Conservation (phyloP, 2,797 vertebrate species). For the Echeneis naucrates region DNA sequence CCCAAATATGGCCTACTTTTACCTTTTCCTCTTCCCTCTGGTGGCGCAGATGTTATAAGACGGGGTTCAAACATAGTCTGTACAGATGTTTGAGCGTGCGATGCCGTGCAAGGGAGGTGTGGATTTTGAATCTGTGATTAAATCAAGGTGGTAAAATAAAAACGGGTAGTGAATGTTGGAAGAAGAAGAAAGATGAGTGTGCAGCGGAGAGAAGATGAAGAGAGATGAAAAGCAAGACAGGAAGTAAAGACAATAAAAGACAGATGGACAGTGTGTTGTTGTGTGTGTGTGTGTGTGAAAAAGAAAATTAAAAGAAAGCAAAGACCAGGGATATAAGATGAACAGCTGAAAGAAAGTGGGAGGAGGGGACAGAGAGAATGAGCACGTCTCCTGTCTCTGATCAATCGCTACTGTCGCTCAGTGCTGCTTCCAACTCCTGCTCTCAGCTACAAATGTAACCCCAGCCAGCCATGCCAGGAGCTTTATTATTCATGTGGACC, state of each 20-base stretch:
- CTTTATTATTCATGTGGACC: conserved; percentile 76
- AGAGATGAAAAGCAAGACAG: conserved; percentile 25
- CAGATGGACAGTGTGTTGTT: conserved; percentile 24
- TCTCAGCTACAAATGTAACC: conserved; percentile 66
- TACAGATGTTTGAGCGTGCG: conserved; percentile 73
- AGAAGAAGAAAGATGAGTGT: conserved; percentile 3
- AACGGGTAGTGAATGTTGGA: conserved; percentile 24
- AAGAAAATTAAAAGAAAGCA: conserved; percentile 21
- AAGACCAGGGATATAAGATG: conserved; percentile 8
- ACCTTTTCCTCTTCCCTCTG: conserved; percentile 64
- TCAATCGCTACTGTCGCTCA: conserved; percentile 68
- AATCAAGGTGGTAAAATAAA: conserved; percentile 51
- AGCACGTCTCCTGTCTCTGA: conserved; percentile 64
- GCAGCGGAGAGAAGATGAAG: conserved; percentile 30
- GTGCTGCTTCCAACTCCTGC: conserved; percentile 45
- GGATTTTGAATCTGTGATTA: conserved; percentile 62
- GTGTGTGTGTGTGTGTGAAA: conserved; percentile 18
- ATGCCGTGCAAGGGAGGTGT: conserved; percentile 47
- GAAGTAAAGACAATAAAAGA: conserved; percentile 32
- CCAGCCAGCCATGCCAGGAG: conserved; percentile 51
- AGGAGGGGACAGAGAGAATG: conserved; percentile 10
- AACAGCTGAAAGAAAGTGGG: conserved; percentile 6
- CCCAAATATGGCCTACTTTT: conserved; percentile 80
- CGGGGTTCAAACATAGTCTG: conserved; percentile 77
- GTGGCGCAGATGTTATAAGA: conserved; percentile 73